phyloP scores from a whole-genome alignment of 2,797 vertebrate species.

The Heteromormyrus szaboi region DNA sequence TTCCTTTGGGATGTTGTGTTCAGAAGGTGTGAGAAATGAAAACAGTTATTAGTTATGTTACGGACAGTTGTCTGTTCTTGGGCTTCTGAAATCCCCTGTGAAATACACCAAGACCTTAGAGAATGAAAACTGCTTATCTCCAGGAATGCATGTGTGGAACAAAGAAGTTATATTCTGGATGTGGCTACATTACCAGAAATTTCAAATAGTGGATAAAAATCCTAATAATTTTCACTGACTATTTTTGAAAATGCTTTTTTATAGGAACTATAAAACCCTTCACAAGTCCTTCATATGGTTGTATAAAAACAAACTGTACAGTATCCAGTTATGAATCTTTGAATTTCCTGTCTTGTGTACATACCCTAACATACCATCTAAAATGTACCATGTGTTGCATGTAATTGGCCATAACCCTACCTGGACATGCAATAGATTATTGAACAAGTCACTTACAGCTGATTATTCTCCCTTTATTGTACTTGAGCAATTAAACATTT shows the following conservation, averaged over 20 bases:
- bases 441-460: neutral
- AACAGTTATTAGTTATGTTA: neutral
- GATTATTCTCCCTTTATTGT: neutral
- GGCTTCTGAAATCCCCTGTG: neutral
- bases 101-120: neutral
- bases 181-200: neutral
- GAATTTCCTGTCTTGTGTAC: neutral
- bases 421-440: neutral
- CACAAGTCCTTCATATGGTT: neutral
- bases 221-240: neutral
- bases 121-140: neutral
- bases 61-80: neutral
- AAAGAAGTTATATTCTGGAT: neutral
- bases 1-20: conserved; percentile 18
- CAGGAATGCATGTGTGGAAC: neutral
- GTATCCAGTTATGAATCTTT: neutral
- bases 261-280: neutral
- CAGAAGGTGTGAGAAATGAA: neutral
- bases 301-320: neutral
- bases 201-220: neutral
- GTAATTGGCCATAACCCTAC: neutral
- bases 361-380: neutral
- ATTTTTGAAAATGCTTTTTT: neutral
- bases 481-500: neutral
- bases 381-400: neutral